Evolutionary conservation across 1,140 invertebrate species (phyloP), one percentile per base, ranked within the genome.

Genomic region (Chionoecetes opilio): DNA sequence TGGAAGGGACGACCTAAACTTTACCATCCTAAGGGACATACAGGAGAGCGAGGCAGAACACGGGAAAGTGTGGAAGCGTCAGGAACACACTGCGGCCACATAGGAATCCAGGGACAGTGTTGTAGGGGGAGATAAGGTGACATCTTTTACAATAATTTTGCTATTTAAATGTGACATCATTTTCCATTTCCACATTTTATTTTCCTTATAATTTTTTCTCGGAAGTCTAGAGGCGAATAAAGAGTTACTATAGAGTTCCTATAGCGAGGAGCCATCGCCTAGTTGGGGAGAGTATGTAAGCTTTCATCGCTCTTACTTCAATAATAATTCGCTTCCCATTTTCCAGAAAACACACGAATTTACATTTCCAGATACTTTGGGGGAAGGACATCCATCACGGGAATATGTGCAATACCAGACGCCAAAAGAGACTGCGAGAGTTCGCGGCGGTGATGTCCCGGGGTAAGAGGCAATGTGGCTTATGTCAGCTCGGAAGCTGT

Each of bases 311-410:
- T 75, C 63, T n/a, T n/a, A 75, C 63, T n/a, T 75, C 63, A 75
- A 75, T 21, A n/a, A 75, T 0, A 75, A 75, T 75, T 75, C 63
- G 63, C 26, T n/a, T 75, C 63, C 21, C 26, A 75, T 75, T 75
- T 75, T 75, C 63, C 21, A n/a, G 63, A 75, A 75, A 75, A 26
- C 21, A 26, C 21, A 75, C 26, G n/a, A 75, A 75, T n/a, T 75
- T 75, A 75, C 63, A 75, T 75, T 75, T 75, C n/a, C 63, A 75
- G 63, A 75, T 75, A 75, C 41, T 46, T 46, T 14, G 41, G 41
- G 5, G 14, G 41, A 46, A 46, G 41, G 63, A 75, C 63, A 75
- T 75, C 63, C 63, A 75, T 17, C 21, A 5, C 2, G 63, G 21
- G 63, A 75, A 26, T 75, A 75, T 8, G 21, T n/a, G 21, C 63